phyloP scores from a whole-genome alignment of 2,113 vertebrate species.

The Synchiropus splendidus region DNA sequence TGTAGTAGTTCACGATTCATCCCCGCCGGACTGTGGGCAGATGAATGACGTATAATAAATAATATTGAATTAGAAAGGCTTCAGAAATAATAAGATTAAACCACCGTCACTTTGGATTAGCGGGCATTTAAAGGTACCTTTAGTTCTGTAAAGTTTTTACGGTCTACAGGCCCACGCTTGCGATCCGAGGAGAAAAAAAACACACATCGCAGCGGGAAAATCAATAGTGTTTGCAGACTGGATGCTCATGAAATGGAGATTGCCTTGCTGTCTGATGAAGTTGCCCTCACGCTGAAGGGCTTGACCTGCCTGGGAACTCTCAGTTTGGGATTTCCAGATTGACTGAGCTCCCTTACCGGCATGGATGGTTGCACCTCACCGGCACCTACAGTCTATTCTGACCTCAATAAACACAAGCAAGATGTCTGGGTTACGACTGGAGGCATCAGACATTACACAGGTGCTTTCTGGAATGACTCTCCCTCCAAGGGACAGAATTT shows the following conservation, averaged over 20 bases:
- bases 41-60: too few species aligned
- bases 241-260: conserved; percentile 58
- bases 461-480: conserved; percentile 22
- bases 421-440: neutral
- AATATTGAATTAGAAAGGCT: too few species aligned
- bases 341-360: conserved; percentile 15
- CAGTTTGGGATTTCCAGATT: conserved; percentile 21
- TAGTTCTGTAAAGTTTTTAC: too few species aligned
- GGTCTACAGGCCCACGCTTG: conserved; percentile 4
- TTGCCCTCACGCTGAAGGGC: conserved; percentile 24
- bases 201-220: conserved; percentile 50
- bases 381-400: conserved; percentile 15
- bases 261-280: conserved; percentile 37
- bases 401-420: conserved; percentile 11
- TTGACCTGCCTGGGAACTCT: conserved; percentile 22
- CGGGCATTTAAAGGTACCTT: too few species aligned
- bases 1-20: too few species aligned
- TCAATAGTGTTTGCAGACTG: conserved; percentile 63
- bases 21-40: too few species aligned
- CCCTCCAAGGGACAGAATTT: neutral
- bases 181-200: conserved; percentile 38
- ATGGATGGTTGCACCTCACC: conserved; percentile 12
- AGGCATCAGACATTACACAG: conserved; percentile 22
- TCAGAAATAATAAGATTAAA: too few species aligned
- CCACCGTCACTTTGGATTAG: too few species aligned